phyloP scores from a whole-genome alignment of 2,888 invertebrate genomes.

The Campopleginae sp. region DNA sequence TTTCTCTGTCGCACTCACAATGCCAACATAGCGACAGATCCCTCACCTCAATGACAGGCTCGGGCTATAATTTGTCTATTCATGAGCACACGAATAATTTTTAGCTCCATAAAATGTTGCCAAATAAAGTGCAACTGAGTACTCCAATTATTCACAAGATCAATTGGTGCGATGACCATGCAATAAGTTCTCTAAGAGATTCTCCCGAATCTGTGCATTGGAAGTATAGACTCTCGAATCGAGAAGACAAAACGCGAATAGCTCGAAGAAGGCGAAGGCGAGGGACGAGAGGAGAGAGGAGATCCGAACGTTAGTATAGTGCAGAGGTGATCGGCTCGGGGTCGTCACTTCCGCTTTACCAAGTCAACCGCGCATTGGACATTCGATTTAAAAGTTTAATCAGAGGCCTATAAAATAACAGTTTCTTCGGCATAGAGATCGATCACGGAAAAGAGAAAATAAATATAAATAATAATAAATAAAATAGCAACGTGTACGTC shows the following conservation, averaged over 20 bases:
- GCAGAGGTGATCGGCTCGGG: conserved; percentile 84
- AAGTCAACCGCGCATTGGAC: conserved; percentile 81
- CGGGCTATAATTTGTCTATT: not conserved
- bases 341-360: conserved; percentile 84
- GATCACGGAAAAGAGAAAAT: conserved; percentile 7
- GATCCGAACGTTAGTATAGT: conserved; percentile 83
- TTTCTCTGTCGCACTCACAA: too few relatives aligned
- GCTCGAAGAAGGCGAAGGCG: not conserved
- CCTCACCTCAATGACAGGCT: too few relatives aligned
- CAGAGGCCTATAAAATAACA: conserved; percentile 82
- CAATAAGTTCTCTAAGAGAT: not conserved
- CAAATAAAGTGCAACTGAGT: too few relatives aligned
- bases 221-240: conserved; percentile 29
- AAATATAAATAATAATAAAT: conserved; percentile 14
- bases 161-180: not conserved
- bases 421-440: conserved; percentile 67
- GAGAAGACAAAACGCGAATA: conserved; percentile 53
- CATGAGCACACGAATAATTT: too few relatives aligned
- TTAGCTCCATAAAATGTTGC: too few relatives aligned
- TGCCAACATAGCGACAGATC: too few relatives aligned
- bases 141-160: not conserved
- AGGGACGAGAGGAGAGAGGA: conserved; percentile 61
- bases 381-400: conserved; percentile 84
- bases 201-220: conserved; percentile 24
- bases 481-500: conserved; percentile 6